Evolutionary conservation across 2,113 vertebrate species (phyloP).

Genomic region (Takifugu flavidus): DNA sequence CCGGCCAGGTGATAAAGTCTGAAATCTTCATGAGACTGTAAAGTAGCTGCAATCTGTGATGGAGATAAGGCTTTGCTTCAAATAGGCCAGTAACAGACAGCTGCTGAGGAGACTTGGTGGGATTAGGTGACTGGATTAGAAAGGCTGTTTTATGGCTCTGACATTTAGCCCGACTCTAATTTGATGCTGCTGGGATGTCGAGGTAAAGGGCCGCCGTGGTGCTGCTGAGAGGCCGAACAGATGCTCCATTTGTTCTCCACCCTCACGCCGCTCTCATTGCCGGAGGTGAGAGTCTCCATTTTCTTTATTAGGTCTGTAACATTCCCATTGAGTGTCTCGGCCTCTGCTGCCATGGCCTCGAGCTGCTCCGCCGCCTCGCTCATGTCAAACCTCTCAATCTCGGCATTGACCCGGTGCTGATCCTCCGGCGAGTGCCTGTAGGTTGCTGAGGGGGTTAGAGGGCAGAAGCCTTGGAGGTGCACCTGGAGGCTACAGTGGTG

Average conservation of each 20-base stretch:
- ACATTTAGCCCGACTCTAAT: slow-evolving; percentile 57
- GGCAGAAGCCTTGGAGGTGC: slow-evolving; percentile 89
- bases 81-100: slow-evolving; percentile 58
- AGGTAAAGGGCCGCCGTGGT: slow-evolving; percentile 26
- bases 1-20: slow-evolving; percentile 37
- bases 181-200: slow-evolving; percentile 59
- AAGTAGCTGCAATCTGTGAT: slow-evolving; percentile 29
- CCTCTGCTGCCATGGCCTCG: slow-evolving; percentile 77
- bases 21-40: slow-evolving; percentile 30
- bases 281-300: slow-evolving; percentile 74
- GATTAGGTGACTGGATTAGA: slow-evolving; percentile 66
- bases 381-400: slow-evolving; percentile 90
- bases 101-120: slow-evolving; percentile 63
- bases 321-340: slow-evolving; percentile 67
- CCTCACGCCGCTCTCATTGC: slow-evolving; percentile 60
- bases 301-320: slow-evolving; percentile 81
- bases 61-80: slow-evolving; percentile 64
- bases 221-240: slow-evolving; percentile 18
- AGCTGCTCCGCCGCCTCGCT: slow-evolving; percentile 87
- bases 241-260: slow-evolving; percentile 19
- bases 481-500: slow-evolving; percentile 89
- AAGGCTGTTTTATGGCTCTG: slow-evolving; percentile 52
- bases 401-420: slow-evolving; percentile 82
- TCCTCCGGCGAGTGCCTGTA: slow-evolving; percentile 79
- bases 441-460: slow-evolving; percentile 69